Evolutionary conservation across 2,888 invertebrate genomes (phyloP).

Genomic region (Apantesis nais): DNA sequence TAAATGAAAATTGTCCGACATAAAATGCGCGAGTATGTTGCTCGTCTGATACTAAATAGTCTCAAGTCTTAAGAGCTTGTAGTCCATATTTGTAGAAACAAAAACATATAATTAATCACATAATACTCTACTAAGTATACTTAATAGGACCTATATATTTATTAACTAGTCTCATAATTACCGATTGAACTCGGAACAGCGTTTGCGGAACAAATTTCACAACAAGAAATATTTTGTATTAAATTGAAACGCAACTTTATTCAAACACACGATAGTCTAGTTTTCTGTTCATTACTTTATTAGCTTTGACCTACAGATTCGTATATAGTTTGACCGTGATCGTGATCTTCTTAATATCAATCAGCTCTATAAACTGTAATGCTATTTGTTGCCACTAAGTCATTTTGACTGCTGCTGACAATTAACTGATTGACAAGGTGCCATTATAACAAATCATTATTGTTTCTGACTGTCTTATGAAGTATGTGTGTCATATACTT

Average conservation of each 20-base stretch:
- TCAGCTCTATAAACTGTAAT: conserved; percentile 33
- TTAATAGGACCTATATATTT: background rate
- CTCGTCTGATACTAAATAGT: no score
- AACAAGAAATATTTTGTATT: background rate
- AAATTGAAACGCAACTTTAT: background rate
- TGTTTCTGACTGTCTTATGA: background rate
- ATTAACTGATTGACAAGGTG: conserved; percentile 48
- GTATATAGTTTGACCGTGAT: conserved; percentile 40
- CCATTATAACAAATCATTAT: conserved; percentile 17
- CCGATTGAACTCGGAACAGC: background rate
- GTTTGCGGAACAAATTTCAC: background rate
- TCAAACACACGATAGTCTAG: background rate
- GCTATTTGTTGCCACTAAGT: conserved; percentile 34
- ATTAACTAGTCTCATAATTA: background rate
- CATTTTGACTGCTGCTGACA: conserved; percentile 46
- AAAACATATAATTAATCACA: no score
- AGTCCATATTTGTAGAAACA: no score
- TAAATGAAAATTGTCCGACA: background rate
- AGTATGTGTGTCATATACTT: background rate
- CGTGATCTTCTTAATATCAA: conserved; percentile 41
- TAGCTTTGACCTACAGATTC: conserved; percentile 28
- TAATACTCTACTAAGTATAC: no score
- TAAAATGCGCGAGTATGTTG: background rate
- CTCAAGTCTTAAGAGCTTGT: no score
- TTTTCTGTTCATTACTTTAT: background rate